Evolutionary conservation across 1,140 invertebrate species (phyloP), one percentile per base, ranked within the genome.

Genomic region (Cardiocondyla obscurior): DNA sequence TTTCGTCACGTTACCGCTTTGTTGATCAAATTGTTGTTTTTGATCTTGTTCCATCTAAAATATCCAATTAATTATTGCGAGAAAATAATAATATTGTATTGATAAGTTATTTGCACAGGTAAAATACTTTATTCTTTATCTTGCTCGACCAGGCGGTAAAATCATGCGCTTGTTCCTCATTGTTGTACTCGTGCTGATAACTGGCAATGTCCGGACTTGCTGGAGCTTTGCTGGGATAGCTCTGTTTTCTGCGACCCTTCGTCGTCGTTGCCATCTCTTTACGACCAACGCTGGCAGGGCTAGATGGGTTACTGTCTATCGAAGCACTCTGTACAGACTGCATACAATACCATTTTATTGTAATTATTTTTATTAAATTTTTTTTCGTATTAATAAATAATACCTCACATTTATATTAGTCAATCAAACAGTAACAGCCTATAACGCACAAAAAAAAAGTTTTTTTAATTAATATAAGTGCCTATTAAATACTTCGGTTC

Each of bases 201-300:
- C 92, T 91, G 10, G 62, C 36, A 39, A 92, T 39, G 49, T 94
- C 94, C 12, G 93, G 93, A 83, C 94, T 93, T 33, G 95, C 95
- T 65, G 96, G 96, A 62, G 95, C 95, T 87, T 95, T 95, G 62
- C 96, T 95, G 1, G 96, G 96, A 91, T 95, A 97, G 90, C 96
- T 96, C 91, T 97, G 96, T 92, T 97, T 97, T 89, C 96, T 94
- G 58, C 96, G 94, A 79, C 95, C 96, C 60, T 96, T 95, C 2
- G 74, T 77, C 22, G 74, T 39, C 6, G 30, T 30, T 3, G 62
- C n/a, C 60, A 94, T 94, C 81, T 95, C 95, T 57, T 94, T 94
- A 4, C 92, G 89, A 39, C 93, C 92, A 14, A 92, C 82, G 74
- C 93, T 94, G 19, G 91, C 93, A 16, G 94, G 94, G 88, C 93